These are phyloP conservation scores for Ericerus pela DNA, from an alignment of 1,140 invertebrate species.

Conservation along the genomic window DNA sequence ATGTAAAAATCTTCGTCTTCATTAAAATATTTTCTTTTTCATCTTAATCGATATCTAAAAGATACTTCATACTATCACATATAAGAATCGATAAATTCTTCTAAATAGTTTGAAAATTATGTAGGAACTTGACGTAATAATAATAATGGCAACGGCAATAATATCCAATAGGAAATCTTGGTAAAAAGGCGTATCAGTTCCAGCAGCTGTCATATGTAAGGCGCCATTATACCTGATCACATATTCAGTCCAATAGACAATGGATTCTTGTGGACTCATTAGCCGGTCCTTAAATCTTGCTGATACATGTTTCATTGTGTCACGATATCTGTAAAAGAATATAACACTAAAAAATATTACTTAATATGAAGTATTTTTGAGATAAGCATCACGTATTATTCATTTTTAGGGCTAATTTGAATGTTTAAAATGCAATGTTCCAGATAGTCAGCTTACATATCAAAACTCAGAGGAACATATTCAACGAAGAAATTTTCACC, in stretches of 20 bases:
- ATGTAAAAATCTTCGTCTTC: no score
- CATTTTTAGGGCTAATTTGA: no score
- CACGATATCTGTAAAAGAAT: background rate
- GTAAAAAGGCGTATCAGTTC: background rate
- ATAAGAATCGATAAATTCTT: background rate
- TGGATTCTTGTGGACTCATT: background rate
- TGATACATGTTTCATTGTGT: background rate
- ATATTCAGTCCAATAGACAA: background rate
- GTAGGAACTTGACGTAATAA: background rate
- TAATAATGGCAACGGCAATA: background rate
- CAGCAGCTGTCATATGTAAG: background rate
- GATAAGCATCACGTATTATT: no score
- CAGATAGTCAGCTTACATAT: no score
- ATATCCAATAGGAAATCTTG: background rate
- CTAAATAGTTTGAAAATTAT: background rate
- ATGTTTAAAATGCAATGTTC: no score
- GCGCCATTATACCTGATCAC: background rate
- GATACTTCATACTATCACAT: background rate
- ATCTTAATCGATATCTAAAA: background rate
- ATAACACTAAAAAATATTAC: no score
- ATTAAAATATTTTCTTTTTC: background rate
- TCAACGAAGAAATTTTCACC: no score
- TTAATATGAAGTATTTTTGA: no score
- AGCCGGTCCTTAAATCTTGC: background rate
- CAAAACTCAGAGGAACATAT: no score